phyloP scores from a whole-genome alignment of 2,888 invertebrate genomes.

The Drosophila robusta region DNA sequence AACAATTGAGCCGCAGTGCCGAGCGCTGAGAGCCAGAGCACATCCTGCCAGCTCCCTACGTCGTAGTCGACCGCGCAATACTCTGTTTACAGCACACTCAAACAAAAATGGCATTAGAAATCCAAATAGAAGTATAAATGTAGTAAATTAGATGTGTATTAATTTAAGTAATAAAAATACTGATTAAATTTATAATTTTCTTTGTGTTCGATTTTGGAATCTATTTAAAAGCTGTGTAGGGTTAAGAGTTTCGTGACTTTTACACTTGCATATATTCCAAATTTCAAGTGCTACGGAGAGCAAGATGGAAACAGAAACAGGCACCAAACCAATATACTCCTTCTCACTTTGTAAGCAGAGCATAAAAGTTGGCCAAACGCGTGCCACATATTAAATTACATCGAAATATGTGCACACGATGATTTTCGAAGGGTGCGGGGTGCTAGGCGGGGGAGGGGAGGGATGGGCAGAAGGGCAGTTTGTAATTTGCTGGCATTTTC shows the following conservation, averaged over 20 bases:
- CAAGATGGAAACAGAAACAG: no score
- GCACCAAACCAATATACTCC: neutral
- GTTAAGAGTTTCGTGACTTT: no score
- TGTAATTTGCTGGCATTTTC: constrained; percentile 78
- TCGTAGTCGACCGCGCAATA: neutral
- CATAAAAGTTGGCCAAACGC: constrained; percentile 73
- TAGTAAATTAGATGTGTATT: neutral
- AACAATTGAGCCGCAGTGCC: constrained; percentile 64
- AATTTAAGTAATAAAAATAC: no score
- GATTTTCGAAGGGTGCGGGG: constrained; percentile 23
- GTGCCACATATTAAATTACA: constrained; percentile 84
- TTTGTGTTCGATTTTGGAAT: no score
- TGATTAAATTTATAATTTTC: no score
- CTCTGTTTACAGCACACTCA: neutral
- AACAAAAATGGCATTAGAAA: no score
- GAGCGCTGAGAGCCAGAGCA: constrained; percentile 32
- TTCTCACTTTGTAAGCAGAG: neutral
- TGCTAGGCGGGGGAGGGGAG: no score
- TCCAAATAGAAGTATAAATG: no score
- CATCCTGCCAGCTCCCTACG: constrained; percentile 45
- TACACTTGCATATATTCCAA: no score
- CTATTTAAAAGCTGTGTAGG: no score
- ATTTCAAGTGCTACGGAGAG: no score
- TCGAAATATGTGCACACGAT: constrained; percentile 74
- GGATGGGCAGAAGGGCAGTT: constrained; percentile 41